Base-by-base conservation (phyloP, 35 echinoderm and acorn worm species). In the Hemicentrotus pulcherrimus region DNA sequence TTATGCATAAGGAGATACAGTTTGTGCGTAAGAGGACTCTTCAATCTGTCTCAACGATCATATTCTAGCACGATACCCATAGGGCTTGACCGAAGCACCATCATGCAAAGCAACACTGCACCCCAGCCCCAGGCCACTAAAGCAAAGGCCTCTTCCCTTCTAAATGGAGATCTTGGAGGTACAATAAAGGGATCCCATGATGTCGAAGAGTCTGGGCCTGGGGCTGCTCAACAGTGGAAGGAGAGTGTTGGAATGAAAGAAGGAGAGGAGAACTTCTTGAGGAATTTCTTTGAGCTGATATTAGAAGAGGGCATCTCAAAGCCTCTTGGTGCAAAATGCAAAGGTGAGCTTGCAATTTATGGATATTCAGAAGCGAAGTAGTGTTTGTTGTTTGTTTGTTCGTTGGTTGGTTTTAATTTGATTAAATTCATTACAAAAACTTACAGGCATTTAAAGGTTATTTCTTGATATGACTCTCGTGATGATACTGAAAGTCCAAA, bases 201-300 rank as follows among this genome's bases (percentile, higher is more conserved):
- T 41, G 32, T 2, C 32, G 13, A 47, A 5, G 4, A 32, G 14
- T 4, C 9, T 18, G 28, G 12, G 28, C 86, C 32, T 4, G 46
- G 88, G 32, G 86, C 86, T 45, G 88, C 32, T 18, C 14, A 90
- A 35, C 31, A 18, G 88, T 47, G 46, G 46, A 45, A 32, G 88
- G 88, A 90, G 31, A 5, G 22, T 0, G 65, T 78, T 78, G 65
- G 65, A 61, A 88, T 95, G 31, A 86, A 48, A 46, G 89, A 96
- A 30, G 24, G 92, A 47, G 95, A 96, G 14, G 88, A 45, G 4
- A 90, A 19, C 2, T 96, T 96, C 85, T 94, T 96, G 41, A 70
- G 85, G 70, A 85, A 96, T 28, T 94, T 94, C 91, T 96, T 87
- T 47, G 46, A 96, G 15, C 52, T 96, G 31, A 94, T 96, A 16